Evolutionary conservation across 2,888 invertebrate species (phyloP).

Genomic region (Cataglyphis livida): DNA sequence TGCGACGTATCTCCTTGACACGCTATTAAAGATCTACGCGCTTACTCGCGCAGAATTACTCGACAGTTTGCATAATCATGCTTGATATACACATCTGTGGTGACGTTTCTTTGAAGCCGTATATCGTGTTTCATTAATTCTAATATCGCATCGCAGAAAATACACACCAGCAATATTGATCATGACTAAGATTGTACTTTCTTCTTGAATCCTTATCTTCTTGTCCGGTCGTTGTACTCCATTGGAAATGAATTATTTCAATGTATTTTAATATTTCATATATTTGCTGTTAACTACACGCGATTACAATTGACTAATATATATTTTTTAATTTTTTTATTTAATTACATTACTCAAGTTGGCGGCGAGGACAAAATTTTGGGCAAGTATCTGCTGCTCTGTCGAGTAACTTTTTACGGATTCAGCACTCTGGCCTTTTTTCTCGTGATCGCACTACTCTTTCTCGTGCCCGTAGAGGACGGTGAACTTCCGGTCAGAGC

Average conservation of each 20-base stretch:
- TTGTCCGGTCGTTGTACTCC: too few relatives aligned
- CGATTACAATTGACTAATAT: background rate
- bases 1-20: constrained; percentile 18
- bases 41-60: constrained; percentile 57
- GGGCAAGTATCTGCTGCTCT: constrained; percentile 57
- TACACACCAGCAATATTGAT: background rate
- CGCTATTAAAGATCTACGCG: constrained; percentile 39
- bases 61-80: constrained; percentile 47
- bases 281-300: background rate
- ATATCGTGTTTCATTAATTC: constrained; percentile 49
- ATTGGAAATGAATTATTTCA: background rate
- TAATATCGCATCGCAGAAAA: constrained; percentile 35
- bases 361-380: constrained; percentile 50
- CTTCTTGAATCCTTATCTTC: background rate
- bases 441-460: constrained; percentile 70
- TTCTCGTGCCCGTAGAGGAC: constrained; percentile 73
- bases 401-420: constrained; percentile 64
- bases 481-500: constrained; percentile 78
- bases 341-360: background rate
- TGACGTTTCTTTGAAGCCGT: constrained; percentile 30
- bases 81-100: constrained; percentile 11
- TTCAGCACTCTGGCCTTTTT: constrained; percentile 66
- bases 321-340: background rate
- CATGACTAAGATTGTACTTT: constrained; percentile 29
- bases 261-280: background rate